These are phyloP conservation scores for Engystomops pustulosus DNA, from an alignment of 2,113 vertebrate genomes.

Conservation along the genomic window DNA sequence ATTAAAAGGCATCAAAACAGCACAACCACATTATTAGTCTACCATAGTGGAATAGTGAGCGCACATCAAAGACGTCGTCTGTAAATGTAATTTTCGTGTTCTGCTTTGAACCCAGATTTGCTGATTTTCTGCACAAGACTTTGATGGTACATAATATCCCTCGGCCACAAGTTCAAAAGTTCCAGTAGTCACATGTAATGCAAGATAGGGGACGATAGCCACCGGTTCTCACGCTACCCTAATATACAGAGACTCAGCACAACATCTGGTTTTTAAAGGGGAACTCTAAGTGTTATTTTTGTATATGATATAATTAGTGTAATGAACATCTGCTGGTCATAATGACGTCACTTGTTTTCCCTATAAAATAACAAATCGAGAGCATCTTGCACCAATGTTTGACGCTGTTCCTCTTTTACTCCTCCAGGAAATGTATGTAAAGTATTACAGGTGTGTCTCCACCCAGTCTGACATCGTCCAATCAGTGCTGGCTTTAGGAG, in stretches of 20 bases:
- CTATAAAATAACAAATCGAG: too few relatives aligned
- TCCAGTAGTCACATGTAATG: conserved; percentile 1
- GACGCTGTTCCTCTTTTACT: too few relatives aligned
- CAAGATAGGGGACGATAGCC: background rate
- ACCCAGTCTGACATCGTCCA: too few relatives aligned
- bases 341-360: too few relatives aligned
- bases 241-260: background rate
- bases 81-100: background rate
- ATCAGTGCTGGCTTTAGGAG: too few relatives aligned
- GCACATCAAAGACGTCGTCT: background rate
- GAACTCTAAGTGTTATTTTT: too few relatives aligned
- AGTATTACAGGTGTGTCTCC: too few relatives aligned
- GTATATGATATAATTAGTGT: too few relatives aligned
- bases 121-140: conserved; percentile 2
- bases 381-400: too few relatives aligned
- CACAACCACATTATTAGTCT: background rate
- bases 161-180: background rate
- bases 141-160: background rate
- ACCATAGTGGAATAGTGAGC: background rate
- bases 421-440: too few relatives aligned
- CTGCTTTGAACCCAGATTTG: background rate
- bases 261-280: background rate
- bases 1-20: background rate
- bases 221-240: background rate
- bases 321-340: too few relatives aligned